Percentiles rank a stretch among this genome's conserved stretches.
These are phyloP conservation scores for Ailurus styani DNA, from an alignment of 2,113 vertebrate species.

Conservation along the genomic window DNA sequence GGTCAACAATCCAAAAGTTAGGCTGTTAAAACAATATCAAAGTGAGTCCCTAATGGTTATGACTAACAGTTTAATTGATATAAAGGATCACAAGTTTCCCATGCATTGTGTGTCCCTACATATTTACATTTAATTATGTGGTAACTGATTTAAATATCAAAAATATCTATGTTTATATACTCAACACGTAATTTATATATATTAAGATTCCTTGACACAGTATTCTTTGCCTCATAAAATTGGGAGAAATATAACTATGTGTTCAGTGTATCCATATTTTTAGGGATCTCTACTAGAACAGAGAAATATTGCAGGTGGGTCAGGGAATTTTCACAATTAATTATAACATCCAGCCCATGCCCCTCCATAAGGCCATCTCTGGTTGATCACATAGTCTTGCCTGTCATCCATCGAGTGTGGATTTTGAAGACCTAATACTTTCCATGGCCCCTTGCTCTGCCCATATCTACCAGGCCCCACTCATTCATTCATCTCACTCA, in stretches of 20 bases:
- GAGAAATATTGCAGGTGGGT: neutral
- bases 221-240: neutral
- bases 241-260: neutral
- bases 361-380: neutral
- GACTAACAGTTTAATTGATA: neutral
- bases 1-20: neutral
- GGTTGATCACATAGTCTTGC: neutral
- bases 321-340: neutral
- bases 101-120: neutral
- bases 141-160: neutral
- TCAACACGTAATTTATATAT: neutral
- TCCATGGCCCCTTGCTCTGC: neutral
- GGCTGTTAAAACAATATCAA: neutral
- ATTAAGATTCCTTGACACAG: neutral
- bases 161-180: neutral
- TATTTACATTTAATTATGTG: neutral
- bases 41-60: neutral
- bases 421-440: neutral
- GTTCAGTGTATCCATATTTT: neutral
- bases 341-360: accelerated
- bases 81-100: neutral
- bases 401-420: neutral
- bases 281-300: neutral
- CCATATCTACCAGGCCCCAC: neutral
- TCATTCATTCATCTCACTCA: neutral